phyloP scores from a whole-genome alignment of 2,888 invertebrate genomes.

The Oeneis ivallda region DNA sequence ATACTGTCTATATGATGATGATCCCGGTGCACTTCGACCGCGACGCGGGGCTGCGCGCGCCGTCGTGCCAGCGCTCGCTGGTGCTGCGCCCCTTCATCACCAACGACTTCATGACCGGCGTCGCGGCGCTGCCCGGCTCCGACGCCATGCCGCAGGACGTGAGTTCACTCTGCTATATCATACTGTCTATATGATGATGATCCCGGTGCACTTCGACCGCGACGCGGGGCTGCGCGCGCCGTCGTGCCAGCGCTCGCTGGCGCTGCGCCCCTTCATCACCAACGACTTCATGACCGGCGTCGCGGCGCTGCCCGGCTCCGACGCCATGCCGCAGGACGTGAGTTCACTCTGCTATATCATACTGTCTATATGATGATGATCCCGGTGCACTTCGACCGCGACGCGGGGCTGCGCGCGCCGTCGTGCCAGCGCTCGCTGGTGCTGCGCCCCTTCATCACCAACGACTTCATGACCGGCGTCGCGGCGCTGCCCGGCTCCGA shows the following conservation, averaged over 20 bases:
- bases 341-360: no score
- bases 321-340: no score
- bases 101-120: constrained; percentile 99
- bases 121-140: constrained; percentile 94
- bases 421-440: constrained; percentile 97
- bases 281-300: no score
- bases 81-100: constrained; percentile 98
- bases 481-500: constrained; percentile 95
- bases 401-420: constrained; percentile 91
- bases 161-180: constrained; percentile 26
- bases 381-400: constrained; percentile 98
- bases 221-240: no score
- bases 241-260: no score
- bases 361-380: constrained; percentile 95
- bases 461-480: constrained; percentile 99
- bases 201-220: no score
- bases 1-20: no score
- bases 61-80: constrained; percentile 96
- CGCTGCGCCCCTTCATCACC: no score
- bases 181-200: no score
- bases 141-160: constrained; percentile 92
- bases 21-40: no score
- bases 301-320: no score
- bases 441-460: constrained; percentile 96
- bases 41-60: constrained; percentile 91